Evolutionary conservation across 2,888 invertebrate genomes (phyloP).

Genomic region (Eretmocerus hayati): DNA sequence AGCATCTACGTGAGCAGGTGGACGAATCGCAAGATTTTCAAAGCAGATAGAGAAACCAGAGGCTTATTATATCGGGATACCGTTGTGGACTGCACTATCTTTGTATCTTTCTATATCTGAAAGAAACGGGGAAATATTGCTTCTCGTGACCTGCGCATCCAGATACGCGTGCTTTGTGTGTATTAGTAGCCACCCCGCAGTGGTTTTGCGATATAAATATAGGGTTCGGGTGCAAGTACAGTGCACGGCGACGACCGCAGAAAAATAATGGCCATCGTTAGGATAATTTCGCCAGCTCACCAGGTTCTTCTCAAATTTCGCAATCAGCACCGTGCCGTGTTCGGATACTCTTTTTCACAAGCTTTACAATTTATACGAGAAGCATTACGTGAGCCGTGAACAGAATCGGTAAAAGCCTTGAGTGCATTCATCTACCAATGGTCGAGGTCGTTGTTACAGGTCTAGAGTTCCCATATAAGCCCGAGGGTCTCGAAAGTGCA

Average conservation of each 20-base stretch:
- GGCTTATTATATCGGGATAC: conserved; percentile 15
- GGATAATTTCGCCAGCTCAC: conserved; percentile 1
- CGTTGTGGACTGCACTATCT: conserved; percentile 1
- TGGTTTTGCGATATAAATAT: not conserved
- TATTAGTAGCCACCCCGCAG: not conserved
- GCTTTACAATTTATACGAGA: no score
- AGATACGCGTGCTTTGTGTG: not conserved
- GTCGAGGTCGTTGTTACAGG: no score
- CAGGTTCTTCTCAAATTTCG: not conserved
- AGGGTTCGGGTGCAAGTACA: no score
- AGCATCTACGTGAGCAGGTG: conserved; percentile 16
- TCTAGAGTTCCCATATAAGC: no score
- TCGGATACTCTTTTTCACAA: no score
- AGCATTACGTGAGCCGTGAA: no score
- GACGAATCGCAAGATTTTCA: conserved; percentile 13
- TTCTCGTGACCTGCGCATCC: not conserved
- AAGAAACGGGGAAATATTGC: not conserved
- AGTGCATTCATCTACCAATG: no score
- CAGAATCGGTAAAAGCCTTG: no score
- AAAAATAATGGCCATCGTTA: conserved; percentile 5
- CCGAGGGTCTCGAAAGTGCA: no score
- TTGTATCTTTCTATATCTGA: not conserved
- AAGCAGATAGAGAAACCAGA: conserved; percentile 3
- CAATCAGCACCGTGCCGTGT: no score
- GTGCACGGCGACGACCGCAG: not conserved